A percentile compares a stretch with the other conserved stretches of the same genome.
Conservation (phyloP, 2,113 vertebrate species). For the Elephas maximus region DNA sequence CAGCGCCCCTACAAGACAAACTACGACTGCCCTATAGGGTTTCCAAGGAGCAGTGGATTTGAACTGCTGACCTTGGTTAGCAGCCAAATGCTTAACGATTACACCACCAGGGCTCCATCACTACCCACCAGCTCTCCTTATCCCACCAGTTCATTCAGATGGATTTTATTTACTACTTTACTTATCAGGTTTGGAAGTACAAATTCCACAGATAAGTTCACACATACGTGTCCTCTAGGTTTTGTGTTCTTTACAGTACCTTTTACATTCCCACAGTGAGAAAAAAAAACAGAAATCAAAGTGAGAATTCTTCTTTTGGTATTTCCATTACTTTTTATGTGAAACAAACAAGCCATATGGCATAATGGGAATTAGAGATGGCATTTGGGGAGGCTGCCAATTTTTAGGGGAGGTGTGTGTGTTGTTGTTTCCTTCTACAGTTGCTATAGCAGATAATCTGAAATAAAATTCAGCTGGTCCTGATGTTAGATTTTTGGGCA, state of each 20-base stretch:
- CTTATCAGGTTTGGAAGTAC: constrained; percentile 77
- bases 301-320: constrained; percentile 86
- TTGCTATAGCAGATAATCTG: constrained; percentile 87
- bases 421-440: constrained; percentile 71
- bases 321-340: constrained; percentile 87
- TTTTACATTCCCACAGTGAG: constrained; percentile 68
- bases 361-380: constrained; percentile 90
- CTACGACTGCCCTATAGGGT: neutral
- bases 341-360: constrained; percentile 87
- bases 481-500: constrained; percentile 90
- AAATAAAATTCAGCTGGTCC: constrained; percentile 88
- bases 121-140: constrained; percentile 58
- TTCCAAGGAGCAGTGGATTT: neutral
- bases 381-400: constrained; percentile 81
- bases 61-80: too few species aligned
- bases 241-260: constrained; percentile 75
- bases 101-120: neutral
- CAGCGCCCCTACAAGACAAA: neutral
- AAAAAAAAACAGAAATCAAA: constrained; percentile 75
- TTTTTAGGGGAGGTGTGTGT: constrained; percentile 39
- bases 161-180: constrained; percentile 83
- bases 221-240: constrained; percentile 22
- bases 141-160: constrained; percentile 77
- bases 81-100: too few species aligned
- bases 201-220: constrained; percentile 84